These are phyloP conservation scores for Oscheius onirici DNA, from an alignment of 2,888 invertebrate species.

Conservation along the genomic window DNA sequence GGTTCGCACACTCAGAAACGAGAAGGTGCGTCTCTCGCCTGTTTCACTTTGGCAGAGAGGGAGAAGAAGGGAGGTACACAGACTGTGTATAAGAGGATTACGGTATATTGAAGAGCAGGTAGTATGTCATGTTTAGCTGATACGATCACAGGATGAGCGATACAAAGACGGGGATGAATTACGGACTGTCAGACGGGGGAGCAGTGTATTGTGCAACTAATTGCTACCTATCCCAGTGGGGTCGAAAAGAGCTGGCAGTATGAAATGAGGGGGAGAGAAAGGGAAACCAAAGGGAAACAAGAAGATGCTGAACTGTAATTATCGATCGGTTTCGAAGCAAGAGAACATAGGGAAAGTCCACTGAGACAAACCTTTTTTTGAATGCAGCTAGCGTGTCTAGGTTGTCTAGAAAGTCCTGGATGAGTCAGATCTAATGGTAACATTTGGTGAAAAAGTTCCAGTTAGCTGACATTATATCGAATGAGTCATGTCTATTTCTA, in stretches of 20 bases:
- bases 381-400: too few species aligned
- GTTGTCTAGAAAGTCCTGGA: too few species aligned
- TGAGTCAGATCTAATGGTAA: too few species aligned
- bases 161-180: slow-evolving; percentile 3
- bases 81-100: slow-evolving; percentile 8
- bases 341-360: too few species aligned
- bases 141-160: slow-evolving; percentile 4
- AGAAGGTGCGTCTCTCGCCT: slow-evolving; percentile 4
- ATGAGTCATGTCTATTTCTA: too few species aligned
- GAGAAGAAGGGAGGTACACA: slow-evolving; percentile 6
- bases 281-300: background rate
- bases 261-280: background rate
- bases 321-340: too few species aligned
- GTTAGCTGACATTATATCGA: too few species aligned
- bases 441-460: too few species aligned
- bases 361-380: too few species aligned
- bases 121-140: background rate
- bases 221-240: slow-evolving; percentile 14
- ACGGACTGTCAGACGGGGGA: slow-evolving; percentile 3
- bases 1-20: slow-evolving; percentile 14
- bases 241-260: background rate
- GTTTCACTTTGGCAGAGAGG: slow-evolving; percentile 22
- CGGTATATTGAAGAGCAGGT: background rate
- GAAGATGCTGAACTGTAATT: background rate
- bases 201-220: slow-evolving; percentile 25